These are phyloP conservation scores for Drosophila watanabei DNA, from an alignment of 1,140 invertebrate genomes.

Conservation along the genomic window DNA sequence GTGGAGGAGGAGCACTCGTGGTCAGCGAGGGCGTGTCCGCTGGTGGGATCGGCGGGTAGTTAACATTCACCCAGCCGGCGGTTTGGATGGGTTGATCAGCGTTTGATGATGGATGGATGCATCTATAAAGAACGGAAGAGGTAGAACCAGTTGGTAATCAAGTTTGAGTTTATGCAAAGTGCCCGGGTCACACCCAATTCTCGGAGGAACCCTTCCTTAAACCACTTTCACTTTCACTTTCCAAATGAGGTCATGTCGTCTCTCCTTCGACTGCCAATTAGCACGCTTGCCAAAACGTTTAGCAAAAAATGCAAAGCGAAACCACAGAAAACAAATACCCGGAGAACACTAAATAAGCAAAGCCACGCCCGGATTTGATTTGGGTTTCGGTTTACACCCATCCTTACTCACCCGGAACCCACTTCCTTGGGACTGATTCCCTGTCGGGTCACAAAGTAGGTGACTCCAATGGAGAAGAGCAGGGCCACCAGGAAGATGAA, in stretches of 20 bases:
- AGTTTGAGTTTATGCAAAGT: slow-evolving; percentile 49
- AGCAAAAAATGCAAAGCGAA: slow-evolving; percentile 47
- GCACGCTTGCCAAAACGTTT: slow-evolving; percentile 61
- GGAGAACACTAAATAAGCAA: slow-evolving; percentile 38
- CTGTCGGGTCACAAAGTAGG: slow-evolving; percentile 76
- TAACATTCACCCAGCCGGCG: slow-evolving; percentile 61
- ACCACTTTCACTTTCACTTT: slow-evolving; percentile 72
- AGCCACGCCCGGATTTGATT: slow-evolving; percentile 31
- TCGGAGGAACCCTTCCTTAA: slow-evolving; percentile 57
- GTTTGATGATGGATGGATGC: slow-evolving; percentile 26
- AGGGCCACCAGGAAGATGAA: slow-evolving; percentile 67
- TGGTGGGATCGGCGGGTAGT: slow-evolving; percentile 26
- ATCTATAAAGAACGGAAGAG: slow-evolving; percentile 12
- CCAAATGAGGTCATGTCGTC: slow-evolving; percentile 66
- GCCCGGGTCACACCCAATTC: slow-evolving; percentile 36
- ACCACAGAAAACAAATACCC: slow-evolving; percentile 43
- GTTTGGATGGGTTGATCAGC: slow-evolving; percentile 50
- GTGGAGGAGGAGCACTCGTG: slow-evolving; percentile 8
- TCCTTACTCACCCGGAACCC: slow-evolving; percentile 55
- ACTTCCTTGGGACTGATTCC: slow-evolving; percentile 30
- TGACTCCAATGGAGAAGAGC: slow-evolving; percentile 72
- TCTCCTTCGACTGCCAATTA: slow-evolving; percentile 65
- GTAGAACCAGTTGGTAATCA: slow-evolving; percentile 20
- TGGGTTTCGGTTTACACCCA: slow-evolving; percentile 9
- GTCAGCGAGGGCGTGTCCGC: slow-evolving; percentile 17